Evolutionary conservation across 2,888 invertebrate genomes (phyloP).

Genomic region (Acrobasis consociella): DNA sequence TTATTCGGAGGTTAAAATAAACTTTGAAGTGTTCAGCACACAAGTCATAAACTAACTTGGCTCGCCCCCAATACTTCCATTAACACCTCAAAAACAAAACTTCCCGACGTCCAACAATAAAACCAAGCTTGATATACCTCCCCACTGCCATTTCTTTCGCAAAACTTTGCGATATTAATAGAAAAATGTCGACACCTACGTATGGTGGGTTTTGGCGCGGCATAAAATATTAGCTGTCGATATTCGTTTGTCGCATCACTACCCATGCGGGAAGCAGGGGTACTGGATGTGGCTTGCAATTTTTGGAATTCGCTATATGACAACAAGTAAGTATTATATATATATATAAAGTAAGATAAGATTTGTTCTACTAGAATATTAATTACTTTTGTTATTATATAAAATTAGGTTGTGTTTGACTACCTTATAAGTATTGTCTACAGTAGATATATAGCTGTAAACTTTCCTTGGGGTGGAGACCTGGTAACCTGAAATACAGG

Average conservation of each 20-base stretch:
- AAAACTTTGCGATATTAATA: conserved; percentile 45
- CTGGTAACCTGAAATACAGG: too few species aligned
- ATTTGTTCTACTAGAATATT: too few species aligned
- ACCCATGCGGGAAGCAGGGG: conserved; percentile 30
- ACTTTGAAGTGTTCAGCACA: too few species aligned
- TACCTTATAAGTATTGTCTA: too few species aligned
- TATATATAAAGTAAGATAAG: too few species aligned
- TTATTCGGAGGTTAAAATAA: too few species aligned
- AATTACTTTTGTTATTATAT: too few species aligned
- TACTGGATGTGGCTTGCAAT: conserved; percentile 38
- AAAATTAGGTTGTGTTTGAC: too few species aligned
- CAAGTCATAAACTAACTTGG: too few species aligned
- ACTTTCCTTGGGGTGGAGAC: too few species aligned
- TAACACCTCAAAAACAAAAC: neutral
- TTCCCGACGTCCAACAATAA: neutral
- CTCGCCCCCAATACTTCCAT: neutral
- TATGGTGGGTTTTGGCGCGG: conserved; percentile 40
- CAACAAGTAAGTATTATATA: too few species aligned
- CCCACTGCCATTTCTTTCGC: neutral
- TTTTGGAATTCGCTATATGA: neutral
- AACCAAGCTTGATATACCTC: neutral
- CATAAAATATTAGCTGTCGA: conserved; percentile 68
- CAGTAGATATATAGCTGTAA: too few species aligned
- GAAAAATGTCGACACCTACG: conserved; percentile 40
- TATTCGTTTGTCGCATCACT: conserved; percentile 63